These are phyloP conservation scores for Damaliscus lunatus DNA, from an alignment of 2,113 vertebrate species.

Conservation along the genomic window DNA sequence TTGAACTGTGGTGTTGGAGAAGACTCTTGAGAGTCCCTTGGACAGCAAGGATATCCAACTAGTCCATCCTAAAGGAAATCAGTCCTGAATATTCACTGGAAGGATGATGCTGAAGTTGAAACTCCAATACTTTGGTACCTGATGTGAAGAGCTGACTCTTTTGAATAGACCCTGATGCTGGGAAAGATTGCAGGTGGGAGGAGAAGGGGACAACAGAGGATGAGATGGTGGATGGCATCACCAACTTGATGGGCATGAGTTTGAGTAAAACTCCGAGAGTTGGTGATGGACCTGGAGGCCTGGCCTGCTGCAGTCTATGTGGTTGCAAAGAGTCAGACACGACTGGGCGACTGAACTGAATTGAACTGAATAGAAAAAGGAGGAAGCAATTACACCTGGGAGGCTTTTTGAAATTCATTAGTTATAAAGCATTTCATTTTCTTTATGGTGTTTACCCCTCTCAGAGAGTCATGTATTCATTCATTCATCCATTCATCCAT, in stretches of 20 bases:
- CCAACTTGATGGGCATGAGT: not conserved
- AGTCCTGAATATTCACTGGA: not conserved
- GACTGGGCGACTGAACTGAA: not conserved
- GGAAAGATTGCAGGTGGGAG: not conserved
- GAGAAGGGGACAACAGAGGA: not conserved
- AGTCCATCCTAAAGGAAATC: not conserved
- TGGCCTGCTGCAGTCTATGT: not conserved
- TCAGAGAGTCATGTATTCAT: not conserved
- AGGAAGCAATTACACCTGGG: not conserved
- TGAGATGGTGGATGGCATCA: not conserved
- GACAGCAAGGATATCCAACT: not conserved
- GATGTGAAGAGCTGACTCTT: not conserved
- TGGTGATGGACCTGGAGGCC: not conserved
- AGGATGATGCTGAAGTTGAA: not conserved
- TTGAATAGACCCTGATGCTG: not conserved
- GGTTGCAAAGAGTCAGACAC: rapidly evolving
- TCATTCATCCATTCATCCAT: not conserved
- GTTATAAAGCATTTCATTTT: not conserved
- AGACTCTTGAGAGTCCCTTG: not conserved
- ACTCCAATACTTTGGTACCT: not conserved
- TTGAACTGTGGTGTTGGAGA: not conserved
- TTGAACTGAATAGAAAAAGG: not conserved
- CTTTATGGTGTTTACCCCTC: not conserved
- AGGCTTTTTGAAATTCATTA: not conserved
- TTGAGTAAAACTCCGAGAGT: not conserved